These are phyloP conservation scores for Drosophila engyochracea DNA, from an alignment of 2,888 invertebrate species.

Conservation along the genomic window DNA sequence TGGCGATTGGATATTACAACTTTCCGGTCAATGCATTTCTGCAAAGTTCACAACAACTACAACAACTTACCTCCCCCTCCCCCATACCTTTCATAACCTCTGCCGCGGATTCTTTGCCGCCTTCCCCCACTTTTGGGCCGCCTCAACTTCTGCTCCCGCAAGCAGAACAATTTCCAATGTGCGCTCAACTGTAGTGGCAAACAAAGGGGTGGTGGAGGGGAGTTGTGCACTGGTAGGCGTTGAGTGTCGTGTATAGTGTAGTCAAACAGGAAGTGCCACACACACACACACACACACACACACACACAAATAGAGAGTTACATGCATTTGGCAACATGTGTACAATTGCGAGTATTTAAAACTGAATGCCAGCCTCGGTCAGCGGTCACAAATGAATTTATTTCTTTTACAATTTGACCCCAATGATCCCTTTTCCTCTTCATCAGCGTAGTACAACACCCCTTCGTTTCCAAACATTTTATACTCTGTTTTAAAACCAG, in stretches of 20 bases:
- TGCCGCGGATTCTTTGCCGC: not conserved
- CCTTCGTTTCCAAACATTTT: not conserved
- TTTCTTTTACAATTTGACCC: conserved; percentile 61
- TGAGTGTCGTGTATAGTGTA: conserved; percentile 46
- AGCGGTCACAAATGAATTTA: conserved; percentile 77
- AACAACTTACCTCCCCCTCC: conserved; percentile 13
- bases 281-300: conserved; percentile 17
- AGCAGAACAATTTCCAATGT: conserved; percentile 78
- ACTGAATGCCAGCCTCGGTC: conserved; percentile 67
- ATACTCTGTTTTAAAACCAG: not conserved
- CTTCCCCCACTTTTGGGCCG: not conserved
- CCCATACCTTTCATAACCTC: not conserved
- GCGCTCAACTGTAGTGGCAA: conserved; percentile 77
- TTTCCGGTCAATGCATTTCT: conserved; percentile 80
- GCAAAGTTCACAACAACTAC: conserved; percentile 73
- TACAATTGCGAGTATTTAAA: conserved; percentile 69
- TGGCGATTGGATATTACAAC: conserved; percentile 80
- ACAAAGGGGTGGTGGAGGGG: conserved; percentile 9
- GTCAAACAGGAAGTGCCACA: conserved; percentile 68
- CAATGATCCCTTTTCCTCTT: conserved; percentile 7
- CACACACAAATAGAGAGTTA: not conserved
- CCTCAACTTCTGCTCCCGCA: conserved; percentile 69
- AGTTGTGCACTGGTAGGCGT: conserved; percentile 29
- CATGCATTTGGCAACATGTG: conserved; percentile 59
- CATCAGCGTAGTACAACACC: not conserved